Conservation (phyloP, 2,797 vertebrate genomes). For the Falco peregrinus region DNA sequence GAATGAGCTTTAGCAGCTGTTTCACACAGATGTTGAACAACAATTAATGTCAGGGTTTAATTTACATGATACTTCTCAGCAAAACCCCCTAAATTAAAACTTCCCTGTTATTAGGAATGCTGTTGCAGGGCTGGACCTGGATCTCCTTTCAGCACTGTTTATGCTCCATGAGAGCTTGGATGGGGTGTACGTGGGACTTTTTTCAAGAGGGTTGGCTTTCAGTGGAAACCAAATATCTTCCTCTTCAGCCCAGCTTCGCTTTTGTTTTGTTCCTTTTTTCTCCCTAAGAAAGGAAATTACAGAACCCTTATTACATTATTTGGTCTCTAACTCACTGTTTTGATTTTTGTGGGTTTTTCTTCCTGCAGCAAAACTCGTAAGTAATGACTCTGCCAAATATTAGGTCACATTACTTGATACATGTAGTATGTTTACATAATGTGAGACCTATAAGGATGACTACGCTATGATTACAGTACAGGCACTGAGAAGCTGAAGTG, state of each 20-base stretch:
- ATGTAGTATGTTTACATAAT: background rate
- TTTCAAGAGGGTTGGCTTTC: background rate
- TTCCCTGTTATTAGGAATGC: background rate
- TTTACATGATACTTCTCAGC: background rate
- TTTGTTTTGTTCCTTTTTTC: slow-evolving; percentile 34
- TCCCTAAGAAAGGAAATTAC: slow-evolving; percentile 20
- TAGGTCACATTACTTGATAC: background rate
- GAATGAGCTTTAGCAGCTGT: background rate
- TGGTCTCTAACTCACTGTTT: slow-evolving; percentile 19
- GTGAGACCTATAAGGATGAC: background rate
- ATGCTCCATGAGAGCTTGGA: background rate
- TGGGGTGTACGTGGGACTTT: background rate
- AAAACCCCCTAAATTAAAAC: background rate
- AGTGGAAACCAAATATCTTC: background rate
- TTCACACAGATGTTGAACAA: background rate
- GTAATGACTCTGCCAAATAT: slow-evolving; percentile 17
- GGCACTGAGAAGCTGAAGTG: background rate
- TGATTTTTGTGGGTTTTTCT: slow-evolving; percentile 55
- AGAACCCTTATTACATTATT: slow-evolving; percentile 3
- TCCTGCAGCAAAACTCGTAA: slow-evolving; percentile 2
- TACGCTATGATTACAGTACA: background rate
- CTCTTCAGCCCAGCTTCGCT: slow-evolving; percentile 8
- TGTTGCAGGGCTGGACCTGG: background rate
- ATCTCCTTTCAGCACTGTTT: background rate
- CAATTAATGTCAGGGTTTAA: background rate